Base-by-base conservation (phyloP, 2,888 invertebrate genomes). In the Caenorhabditis virilis region DNA sequence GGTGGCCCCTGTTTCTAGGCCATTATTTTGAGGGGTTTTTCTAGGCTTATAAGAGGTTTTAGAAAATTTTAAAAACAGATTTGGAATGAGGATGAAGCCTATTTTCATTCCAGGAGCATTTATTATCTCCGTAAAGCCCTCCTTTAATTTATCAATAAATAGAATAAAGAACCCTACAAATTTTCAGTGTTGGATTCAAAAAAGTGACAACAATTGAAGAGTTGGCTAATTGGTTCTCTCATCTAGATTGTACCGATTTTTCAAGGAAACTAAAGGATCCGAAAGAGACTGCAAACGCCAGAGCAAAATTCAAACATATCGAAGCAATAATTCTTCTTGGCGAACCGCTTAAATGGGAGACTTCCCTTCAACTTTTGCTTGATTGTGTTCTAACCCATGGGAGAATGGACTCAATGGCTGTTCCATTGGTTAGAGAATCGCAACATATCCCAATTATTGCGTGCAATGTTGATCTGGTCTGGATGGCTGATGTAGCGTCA, bases 301-400 rank as follows among this genome's bases (percentile, higher is more conserved):
- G 69, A 13, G 52, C 55, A 18, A 43, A 52, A 33, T 76, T 76
- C 53, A 52, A 51, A 23, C 67, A 61, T 3, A 69, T 76, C 23
- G 72, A 76, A 53, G 89, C 87, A 45, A 85, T 89, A 23, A 85
- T 89, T 61, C 83, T 89, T 51, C 87, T 89, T 74, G 89, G 88
- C n/a, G 89, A 89, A 72, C 89, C 89, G 1, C 85, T 87, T 30
- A 85, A 86, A 77, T 89, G 89, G 89, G 89, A 89, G 83, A 88
- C 88, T 1, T 86, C 87, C n/a, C 84, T 87, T 27, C 89, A 89
- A 82, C 80, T 89, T 20, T 84, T 89, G 64, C 83, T 88, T 22
- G 89, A 89, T 81, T 85, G 88, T 35, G 80, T 89, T 25, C 82
- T 89, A 82, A 88, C 88, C 1, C 85, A 88, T 1, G 82, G 82